These are phyloP conservation scores for Onychomys arenicola DNA, from an alignment of 2,797 vertebrate genomes.

Conservation along the genomic window DNA sequence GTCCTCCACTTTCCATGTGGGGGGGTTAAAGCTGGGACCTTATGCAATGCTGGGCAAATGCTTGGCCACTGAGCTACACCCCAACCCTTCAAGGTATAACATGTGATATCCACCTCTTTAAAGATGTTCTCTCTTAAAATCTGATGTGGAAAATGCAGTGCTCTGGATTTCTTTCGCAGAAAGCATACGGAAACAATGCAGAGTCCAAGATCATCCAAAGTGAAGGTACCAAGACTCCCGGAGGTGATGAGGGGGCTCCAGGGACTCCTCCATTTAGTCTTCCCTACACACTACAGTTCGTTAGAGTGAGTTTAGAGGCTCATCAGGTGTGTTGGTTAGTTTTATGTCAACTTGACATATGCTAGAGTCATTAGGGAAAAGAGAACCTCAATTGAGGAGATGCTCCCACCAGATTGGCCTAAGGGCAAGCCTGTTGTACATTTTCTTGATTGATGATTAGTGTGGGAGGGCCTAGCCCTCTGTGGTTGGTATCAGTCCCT, in stretches of 20 bases:
- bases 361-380: background rate
- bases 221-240: background rate
- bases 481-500: background rate
- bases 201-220: no score
- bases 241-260: background rate
- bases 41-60: no score
- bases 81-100: background rate
- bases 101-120: background rate
- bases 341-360: background rate
- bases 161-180: background rate
- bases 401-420: background rate
- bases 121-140: constrained; percentile 1
- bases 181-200: background rate
- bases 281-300: no score
- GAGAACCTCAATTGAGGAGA: background rate
- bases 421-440: background rate
- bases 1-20: no score
- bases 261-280: background rate
- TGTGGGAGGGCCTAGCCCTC: background rate
- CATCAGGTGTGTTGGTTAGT: background rate
- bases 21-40: background rate
- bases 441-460: background rate
- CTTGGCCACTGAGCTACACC: background rate
- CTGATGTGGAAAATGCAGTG: background rate
- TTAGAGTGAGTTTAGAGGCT: background rate